These are phyloP conservation scores for Solenopsis invicta DNA, from an alignment of 1,140 invertebrate species.

Conservation along the genomic window DNA sequence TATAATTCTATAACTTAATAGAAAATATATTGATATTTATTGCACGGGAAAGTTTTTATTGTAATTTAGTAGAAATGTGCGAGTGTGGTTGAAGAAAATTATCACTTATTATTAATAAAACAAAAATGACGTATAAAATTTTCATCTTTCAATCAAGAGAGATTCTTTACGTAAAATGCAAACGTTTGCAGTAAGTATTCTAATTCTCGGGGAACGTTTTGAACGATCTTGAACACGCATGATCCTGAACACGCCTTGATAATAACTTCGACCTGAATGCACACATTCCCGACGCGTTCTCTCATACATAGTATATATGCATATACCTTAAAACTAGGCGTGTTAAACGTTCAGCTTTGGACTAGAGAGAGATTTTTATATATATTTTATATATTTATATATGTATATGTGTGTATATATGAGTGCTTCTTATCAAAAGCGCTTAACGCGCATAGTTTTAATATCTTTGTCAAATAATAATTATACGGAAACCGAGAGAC, in stretches of 20 bases:
- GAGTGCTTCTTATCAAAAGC: too few species aligned
- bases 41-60: too few species aligned
- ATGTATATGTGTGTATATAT: too few species aligned
- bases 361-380: neutral
- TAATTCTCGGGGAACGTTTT: neutral
- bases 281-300: neutral
- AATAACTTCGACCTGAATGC: slow-evolving; percentile 23
- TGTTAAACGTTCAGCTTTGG: neutral
- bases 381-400: neutral
- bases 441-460: neutral
- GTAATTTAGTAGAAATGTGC: too few species aligned
- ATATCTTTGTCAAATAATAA: slow-evolving; percentile 14
- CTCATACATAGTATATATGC: neutral
- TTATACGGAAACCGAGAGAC: neutral
- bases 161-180: neutral
- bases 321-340: neutral
- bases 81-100: neutral
- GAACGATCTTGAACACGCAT: slow-evolving; percentile 11
- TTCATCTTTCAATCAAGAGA: neutral
- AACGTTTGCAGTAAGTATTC: neutral
- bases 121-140: neutral
- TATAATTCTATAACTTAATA: too few species aligned
- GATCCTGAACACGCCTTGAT: slow-evolving; percentile 41
- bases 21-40: too few species aligned
- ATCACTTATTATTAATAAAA: neutral